Conservation (phyloP, 2,113 vertebrate species). For the Enhydra lutris region DNA sequence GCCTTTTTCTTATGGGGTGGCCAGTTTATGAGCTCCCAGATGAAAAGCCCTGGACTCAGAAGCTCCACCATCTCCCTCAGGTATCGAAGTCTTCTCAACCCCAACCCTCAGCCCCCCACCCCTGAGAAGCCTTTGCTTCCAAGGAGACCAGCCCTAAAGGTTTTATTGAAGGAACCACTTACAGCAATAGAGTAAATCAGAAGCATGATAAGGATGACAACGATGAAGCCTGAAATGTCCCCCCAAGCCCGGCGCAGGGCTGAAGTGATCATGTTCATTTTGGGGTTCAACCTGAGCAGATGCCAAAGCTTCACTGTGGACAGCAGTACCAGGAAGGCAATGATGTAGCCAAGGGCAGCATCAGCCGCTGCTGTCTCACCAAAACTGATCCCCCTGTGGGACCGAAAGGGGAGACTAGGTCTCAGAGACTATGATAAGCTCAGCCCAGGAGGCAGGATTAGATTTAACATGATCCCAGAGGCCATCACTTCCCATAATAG, state of each 20-base stretch:
- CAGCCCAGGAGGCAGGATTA: neutral
- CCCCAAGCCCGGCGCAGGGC: conserved; percentile 92
- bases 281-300: conserved; percentile 94
- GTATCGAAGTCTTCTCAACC: neutral
- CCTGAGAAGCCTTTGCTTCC: neutral
- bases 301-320: conserved; percentile 96
- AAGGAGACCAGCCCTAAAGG: neutral
- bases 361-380: conserved; percentile 92
- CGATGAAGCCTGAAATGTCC: conserved; percentile 94
- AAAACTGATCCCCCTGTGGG: conserved; percentile 89
- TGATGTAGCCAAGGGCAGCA: conserved; percentile 92
- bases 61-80: neutral
- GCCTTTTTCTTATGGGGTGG: neutral
- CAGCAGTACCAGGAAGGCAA: conserved; percentile 94
- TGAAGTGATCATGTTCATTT: conserved; percentile 94
- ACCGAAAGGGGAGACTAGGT: neutral
- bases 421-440: neutral
- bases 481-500: neutral
- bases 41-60: neutral
- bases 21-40: neutral
- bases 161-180: conserved; percentile 74
- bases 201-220: conserved; percentile 92
- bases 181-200: conserved; percentile 93
- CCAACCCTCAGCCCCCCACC: neutral
- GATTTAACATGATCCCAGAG: neutral